A percentile compares a stretch with the other conserved stretches of the same genome.
Conservation (phyloP, 2,888 invertebrate genomes). For the Lathronympha strigana region DNA sequence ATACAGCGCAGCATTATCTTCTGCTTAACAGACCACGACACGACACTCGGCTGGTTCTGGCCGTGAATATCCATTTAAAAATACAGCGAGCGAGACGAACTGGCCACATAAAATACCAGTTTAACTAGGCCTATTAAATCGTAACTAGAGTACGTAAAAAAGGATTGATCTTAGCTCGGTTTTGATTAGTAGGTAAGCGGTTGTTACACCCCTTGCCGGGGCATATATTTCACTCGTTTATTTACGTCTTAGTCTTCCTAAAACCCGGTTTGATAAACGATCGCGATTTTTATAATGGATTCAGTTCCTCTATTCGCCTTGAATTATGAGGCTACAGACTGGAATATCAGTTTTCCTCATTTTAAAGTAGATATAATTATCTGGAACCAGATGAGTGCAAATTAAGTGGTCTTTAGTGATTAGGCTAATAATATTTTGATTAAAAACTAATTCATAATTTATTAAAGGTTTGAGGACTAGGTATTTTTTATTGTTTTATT, state of each 20-base stretch:
- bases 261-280: slow-evolving; percentile 31
- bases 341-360: slow-evolving; percentile 5
- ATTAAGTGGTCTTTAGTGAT: background rate
- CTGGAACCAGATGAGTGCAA: background rate
- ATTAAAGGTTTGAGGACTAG: too few relatives aligned
- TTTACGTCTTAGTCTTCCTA: slow-evolving; percentile 17
- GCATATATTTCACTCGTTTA: slow-evolving; percentile 25
- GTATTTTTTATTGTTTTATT: too few relatives aligned
- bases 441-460: background rate
- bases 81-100: background rate
- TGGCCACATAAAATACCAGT: background rate
- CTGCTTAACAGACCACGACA: slow-evolving; percentile 13
- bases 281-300: slow-evolving; percentile 28
- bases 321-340: slow-evolving; percentile 12
- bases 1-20: slow-evolving; percentile 29
- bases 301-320: background rate
- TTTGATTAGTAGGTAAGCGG: background rate
- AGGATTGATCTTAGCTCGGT: too few relatives aligned
- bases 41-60: background rate
- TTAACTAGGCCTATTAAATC: background rate
- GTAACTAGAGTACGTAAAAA: too few relatives aligned
- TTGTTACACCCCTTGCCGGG: background rate
- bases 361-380: slow-evolving; percentile 4
- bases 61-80: background rate
- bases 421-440: background rate